Base-by-base conservation (phyloP, 2,113 vertebrate genomes). In the Camelus bactrianus region DNA sequence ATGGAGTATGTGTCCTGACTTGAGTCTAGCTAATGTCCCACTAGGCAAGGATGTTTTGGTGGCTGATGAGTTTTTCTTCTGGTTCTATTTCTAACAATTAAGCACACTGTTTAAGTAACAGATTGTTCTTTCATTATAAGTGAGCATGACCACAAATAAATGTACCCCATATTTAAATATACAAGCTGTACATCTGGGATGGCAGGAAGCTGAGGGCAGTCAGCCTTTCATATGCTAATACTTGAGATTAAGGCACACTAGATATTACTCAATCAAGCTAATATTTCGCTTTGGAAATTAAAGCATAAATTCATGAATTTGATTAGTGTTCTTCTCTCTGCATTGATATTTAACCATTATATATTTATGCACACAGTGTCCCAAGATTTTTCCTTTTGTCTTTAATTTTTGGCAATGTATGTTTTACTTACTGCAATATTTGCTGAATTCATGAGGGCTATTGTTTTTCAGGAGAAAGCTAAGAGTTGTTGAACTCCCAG, bases 271-370 rank as follows among this genome's bases (percentile, higher is more conserved):
- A 94, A 62, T 94, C 56, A 94, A 94, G 52, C 75, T 91, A 92
- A 96, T 84, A 90, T 91, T 97, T 92, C 84, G n/a, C 75, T 95
- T 87, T 96, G 80, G 46, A 95, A 92, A 92, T 90, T 62, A 87
- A 95, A 79, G 73, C 38, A 67, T 50, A 87, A 73, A 95, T 80
- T 79, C 24, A 89, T 93, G 32, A 86, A 69, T 95, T 65, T 90
- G 38, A 75, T 92, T 94, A 93, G 50, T 79, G n/a, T 79, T 80
- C 65, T 50, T 95, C 48, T 95, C 75, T 82, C 85, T 90, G 67
- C 52, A 76, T 65, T 76, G 42, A 38, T 96, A 48, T 73, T 85
- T 89, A 77, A 69, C 28, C 24, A 73, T 70, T 79, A 91, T 65
- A 72, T 67, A 83, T 77, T 54, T 54, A 79, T 77, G 22, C 28